Conservation (phyloP, 2,888 invertebrate genomes). For the Heliconius charithonia region DNA sequence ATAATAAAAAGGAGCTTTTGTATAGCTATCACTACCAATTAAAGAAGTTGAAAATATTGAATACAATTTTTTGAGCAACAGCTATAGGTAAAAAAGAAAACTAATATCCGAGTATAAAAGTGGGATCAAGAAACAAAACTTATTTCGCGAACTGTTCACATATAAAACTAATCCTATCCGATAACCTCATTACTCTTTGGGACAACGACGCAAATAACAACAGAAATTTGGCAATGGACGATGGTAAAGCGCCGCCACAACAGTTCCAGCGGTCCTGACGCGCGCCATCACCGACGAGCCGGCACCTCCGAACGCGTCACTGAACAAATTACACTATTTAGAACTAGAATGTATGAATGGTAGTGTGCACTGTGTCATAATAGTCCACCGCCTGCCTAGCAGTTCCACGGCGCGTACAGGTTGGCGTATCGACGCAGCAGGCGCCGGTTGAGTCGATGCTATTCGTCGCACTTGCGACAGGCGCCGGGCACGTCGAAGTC, state of each 20-base stretch:
- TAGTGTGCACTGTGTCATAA: slow-evolving; percentile 43
- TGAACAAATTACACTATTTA: slow-evolving; percentile 54
- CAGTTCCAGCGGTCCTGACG: not conserved
- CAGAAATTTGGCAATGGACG: slow-evolving; percentile 72
- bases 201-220: slow-evolving; percentile 66
- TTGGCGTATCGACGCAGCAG: slow-evolving; percentile 75
- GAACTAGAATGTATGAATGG: slow-evolving; percentile 53
- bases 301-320: slow-evolving; percentile 52
- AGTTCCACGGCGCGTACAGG: slow-evolving; percentile 78
- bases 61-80: slow-evolving; percentile 9
- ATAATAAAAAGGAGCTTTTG: not conserved
- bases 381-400: slow-evolving; percentile 51
- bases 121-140: not conserved
- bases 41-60: not conserved
- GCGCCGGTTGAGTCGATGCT: slow-evolving; percentile 80
- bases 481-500: slow-evolving; percentile 96
- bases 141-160: slow-evolving; percentile 19
- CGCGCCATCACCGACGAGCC: slow-evolving; percentile 40
- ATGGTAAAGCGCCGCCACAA: slow-evolving; percentile 62
- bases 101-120: not conserved
- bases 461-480: slow-evolving; percentile 84
- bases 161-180: slow-evolving; percentile 60
- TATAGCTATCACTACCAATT: not conserved
- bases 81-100: not conserved
- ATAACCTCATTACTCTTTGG: slow-evolving; percentile 75